Base-by-base conservation (phyloP, 2,113 vertebrate genomes). In the Clinocottus analis region DNA sequence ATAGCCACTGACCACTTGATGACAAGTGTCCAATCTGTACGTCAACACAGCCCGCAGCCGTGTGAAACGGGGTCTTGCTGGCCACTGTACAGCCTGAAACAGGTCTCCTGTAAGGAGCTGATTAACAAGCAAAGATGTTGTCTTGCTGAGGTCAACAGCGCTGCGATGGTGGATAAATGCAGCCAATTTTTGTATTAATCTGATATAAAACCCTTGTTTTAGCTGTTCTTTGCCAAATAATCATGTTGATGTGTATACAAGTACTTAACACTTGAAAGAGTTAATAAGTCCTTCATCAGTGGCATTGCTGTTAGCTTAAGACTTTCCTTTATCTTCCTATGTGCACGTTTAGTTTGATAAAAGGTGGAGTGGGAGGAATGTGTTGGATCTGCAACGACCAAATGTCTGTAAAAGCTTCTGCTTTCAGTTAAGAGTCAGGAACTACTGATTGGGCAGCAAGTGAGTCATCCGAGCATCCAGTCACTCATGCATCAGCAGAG, bases 401-500 rank as follows among this genome's bases (percentile, higher is more conserved):
- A 86, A 82, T 49, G 65, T 66, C 68, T 70, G 79, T 65, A 74
- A 79, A 80, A 84, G 80, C 86, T 79, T 85, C 85, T 85, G 84
- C 82, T 75, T 85, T 88, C 72, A 72, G 77, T 82, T 80, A 58
- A 67, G 51, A 55, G 71, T 85, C 56, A 17, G 79, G 49, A 85
- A 81, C 85, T 83, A 69, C 83, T 89, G 90, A 92, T 87, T 88
- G 91, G 90, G 76, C 72, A 80, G 84, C 87, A 75, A 88, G 92
- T 89, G 90, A 93, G 83, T 93, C 92, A 93, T 87, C 87, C 87
- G 78, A 83, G 87, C 90, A 84, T 82, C 78, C 80, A 90, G 85
- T 88, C 83, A 80, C 86, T 90, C 80, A 89, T 84, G 86, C 92
- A 80, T 85, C 87, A 85, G 85, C 75, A 82, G 84, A 87, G 87